phyloP scores from a whole-genome alignment of 1,140 invertebrate species.

The Drosophila simulans region DNA sequence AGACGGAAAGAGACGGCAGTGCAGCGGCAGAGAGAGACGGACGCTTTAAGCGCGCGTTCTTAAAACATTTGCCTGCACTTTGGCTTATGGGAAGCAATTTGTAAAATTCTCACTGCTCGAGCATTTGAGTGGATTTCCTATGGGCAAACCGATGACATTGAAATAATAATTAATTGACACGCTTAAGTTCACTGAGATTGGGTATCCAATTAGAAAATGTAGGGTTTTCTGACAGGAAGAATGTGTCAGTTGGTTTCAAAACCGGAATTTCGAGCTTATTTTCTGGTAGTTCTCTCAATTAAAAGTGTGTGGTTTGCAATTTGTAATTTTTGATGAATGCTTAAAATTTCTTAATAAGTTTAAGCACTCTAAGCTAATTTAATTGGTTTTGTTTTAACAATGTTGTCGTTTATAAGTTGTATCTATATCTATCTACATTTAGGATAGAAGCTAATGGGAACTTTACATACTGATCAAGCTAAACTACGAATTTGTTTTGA shows the following conservation, averaged over 20 bases:
- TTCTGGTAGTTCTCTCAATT: background rate
- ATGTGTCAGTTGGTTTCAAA: background rate
- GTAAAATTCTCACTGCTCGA: conserved; percentile 31
- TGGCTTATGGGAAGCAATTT: conserved; percentile 44
- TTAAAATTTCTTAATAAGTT: no score
- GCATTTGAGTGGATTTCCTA: conserved; percentile 17
- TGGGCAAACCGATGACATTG: conserved; percentile 33
- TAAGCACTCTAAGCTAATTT: no score
- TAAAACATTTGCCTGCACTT: conserved; percentile 67
- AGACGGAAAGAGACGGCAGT: conserved; percentile 8
- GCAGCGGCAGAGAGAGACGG: conserved; percentile 1
- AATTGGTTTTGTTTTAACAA: no score
- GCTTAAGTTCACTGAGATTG: conserved; percentile 8
- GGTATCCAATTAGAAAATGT: conserved; percentile 8
- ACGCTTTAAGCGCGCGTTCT: conserved; percentile 39
- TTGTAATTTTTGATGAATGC: background rate
- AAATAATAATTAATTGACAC: conserved; percentile 24
- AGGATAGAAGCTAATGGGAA: no score
- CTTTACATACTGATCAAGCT: no score
- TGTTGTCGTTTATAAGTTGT: no score
- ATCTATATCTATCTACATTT: no score
- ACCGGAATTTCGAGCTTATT: background rate
- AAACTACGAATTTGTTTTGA: no score
- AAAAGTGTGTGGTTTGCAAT: background rate
- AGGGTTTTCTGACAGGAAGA: background rate